Conservation (phyloP, 1,140 invertebrate genomes). For the Holotrichia oblita region DNA sequence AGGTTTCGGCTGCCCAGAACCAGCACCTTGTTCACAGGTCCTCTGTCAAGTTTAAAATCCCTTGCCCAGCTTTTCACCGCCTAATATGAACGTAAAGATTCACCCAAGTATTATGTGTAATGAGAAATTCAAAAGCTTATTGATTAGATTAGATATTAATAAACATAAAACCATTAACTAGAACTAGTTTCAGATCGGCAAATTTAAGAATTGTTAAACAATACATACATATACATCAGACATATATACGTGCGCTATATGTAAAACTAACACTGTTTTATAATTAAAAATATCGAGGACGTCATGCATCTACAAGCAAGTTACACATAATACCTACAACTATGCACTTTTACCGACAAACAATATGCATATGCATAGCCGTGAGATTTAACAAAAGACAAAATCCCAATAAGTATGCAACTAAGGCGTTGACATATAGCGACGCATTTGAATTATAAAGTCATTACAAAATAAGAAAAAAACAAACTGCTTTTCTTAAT, state of each 20-base stretch:
- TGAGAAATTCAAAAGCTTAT: no score
- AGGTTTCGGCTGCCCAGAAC: no score
- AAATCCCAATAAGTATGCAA: constrained; percentile 10
- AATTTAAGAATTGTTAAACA: not conserved
- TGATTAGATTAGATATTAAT: no score
- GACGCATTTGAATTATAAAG: constrained; percentile 25
- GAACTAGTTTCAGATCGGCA: not conserved
- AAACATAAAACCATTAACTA: no score
- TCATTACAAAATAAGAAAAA: constrained; percentile 8
- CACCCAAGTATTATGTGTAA: no score
- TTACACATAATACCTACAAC: not conserved
- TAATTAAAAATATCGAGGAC: constrained; percentile 2
- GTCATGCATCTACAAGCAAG: not conserved
- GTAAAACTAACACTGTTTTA: not conserved
- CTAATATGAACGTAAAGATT: no score
- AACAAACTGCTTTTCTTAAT: not conserved
- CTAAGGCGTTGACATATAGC: constrained; percentile 3
- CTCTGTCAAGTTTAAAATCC: no score
- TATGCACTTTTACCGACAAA: not conserved
- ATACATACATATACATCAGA: no score
- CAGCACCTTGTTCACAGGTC: no score
- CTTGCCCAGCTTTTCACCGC: no score
- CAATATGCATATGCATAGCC: not conserved
- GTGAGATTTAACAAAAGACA: not conserved
- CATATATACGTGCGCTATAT: not conserved